Evolutionary conservation across 2,888 invertebrate species (phyloP).

Genomic region (Morpho deidamia): DNA sequence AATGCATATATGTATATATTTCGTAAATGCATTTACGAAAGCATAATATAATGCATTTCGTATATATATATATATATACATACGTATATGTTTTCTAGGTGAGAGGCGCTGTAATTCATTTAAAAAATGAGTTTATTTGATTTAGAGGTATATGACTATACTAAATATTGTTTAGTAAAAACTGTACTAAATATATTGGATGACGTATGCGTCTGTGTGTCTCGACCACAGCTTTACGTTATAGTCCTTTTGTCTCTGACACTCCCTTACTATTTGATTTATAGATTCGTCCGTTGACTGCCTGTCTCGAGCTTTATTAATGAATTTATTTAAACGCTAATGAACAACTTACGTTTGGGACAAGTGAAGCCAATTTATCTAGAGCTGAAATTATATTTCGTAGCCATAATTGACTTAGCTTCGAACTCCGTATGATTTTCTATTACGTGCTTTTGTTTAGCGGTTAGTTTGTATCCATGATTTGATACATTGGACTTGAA

Average conservation of each 20-base stretch:
- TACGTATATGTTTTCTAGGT: no score
- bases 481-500: no score
- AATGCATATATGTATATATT: no score
- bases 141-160: no score
- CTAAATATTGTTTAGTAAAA: neutral
- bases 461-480: no score
- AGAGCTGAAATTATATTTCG: slow-evolving; percentile 56
- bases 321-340: slow-evolving; percentile 78
- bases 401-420: slow-evolving; percentile 44
- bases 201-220: slow-evolving; percentile 4
- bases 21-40: no score
- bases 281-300: slow-evolving; percentile 71
- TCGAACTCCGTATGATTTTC: slow-evolving; percentile 4
- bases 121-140: no score
- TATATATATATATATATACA: no score
- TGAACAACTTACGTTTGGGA: slow-evolving; percentile 71
- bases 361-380: slow-evolving; percentile 73
- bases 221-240: slow-evolving; percentile 33
- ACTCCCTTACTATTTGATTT: slow-evolving; percentile 77
- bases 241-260: slow-evolving; percentile 72
- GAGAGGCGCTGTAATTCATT: no score
- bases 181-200: neutral
- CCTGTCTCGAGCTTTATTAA: slow-evolving; percentile 73
- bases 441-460: neutral
- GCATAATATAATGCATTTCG: no score